Evolutionary conservation across 2,888 invertebrate genomes (phyloP).

Genomic region (Automeris io): DNA sequence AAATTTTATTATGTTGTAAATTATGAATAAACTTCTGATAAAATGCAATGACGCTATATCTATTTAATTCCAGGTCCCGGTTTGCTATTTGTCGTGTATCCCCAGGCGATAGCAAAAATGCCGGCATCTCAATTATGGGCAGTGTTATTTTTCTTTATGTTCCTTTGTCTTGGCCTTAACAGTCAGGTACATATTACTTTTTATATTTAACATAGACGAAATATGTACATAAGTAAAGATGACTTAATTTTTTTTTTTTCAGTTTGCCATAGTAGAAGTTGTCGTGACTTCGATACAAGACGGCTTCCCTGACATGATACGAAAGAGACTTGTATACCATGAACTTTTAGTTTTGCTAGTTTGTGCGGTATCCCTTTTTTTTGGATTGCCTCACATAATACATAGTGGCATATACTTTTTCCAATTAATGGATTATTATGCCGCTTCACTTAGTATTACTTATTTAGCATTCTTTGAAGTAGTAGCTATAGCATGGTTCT

Average conservation of each 20-base stretch:
- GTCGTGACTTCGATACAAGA: slow-evolving; percentile 96
- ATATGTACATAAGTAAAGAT: not conserved
- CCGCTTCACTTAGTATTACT: slow-evolving; percentile 94
- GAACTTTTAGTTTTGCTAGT: slow-evolving; percentile 90
- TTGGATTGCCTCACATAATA: slow-evolving; percentile 92
- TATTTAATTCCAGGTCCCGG: slow-evolving; percentile 82
- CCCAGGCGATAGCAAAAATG: slow-evolving; percentile 95
- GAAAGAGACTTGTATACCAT: slow-evolving; percentile 87
- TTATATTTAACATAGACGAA: not conserved
- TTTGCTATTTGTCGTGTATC: slow-evolving; percentile 93
- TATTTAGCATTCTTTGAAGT: slow-evolving; percentile 96
- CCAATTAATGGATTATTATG: slow-evolving; percentile 94
- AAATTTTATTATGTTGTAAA: not conserved
- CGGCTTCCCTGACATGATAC: slow-evolving; percentile 92
- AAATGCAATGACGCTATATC: slow-evolving; percentile 2
- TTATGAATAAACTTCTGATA: not conserved
- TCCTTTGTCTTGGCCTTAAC: slow-evolving; percentile 90
- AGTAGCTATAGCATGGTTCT: slow-evolving; percentile 94
- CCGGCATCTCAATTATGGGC: slow-evolving; percentile 94
- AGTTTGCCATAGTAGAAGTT: slow-evolving; percentile 97
- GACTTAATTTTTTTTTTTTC: slow-evolving; percentile 37
- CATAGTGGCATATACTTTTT: slow-evolving; percentile 95
- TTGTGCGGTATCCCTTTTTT: slow-evolving; percentile 87
- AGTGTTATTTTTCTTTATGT: slow-evolving; percentile 92
- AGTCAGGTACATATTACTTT: slow-evolving; percentile 85